Base-by-base conservation (phyloP, 2,888 invertebrate genomes). In the Boloria euphrosyne region DNA sequence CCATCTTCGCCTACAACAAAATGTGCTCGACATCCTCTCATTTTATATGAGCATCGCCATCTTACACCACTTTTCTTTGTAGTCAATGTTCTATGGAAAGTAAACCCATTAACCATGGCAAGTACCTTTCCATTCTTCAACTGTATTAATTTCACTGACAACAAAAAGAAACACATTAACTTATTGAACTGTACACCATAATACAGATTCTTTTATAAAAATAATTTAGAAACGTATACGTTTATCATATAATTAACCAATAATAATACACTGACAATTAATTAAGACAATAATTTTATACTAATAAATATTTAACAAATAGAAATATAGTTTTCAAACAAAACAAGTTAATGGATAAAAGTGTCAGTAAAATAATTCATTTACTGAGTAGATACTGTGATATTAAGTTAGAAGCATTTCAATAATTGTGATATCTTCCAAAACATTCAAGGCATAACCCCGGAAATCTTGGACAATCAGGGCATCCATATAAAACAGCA, bases 1-100 rank as follows among this genome's bases (percentile, higher is more conserved):
- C 43, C 43, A 52, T 70, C 60, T 31, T 71, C 71, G 16, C 71
- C 64, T 38, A 68, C 13, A 17, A 65, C 65, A 47, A 65, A 67
- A 38, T 68, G 55, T 7, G 68, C 72, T 0, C 55, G 65, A 50
- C 73, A 73, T 0, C 71, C 68, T 14, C 57, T 72, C 63, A 60
- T 67, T 50, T 72, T 69, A 38, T 65, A 58, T 2, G 73, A 74
- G 60, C 72, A 73, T n/a, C 62, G 47, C 71, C 71, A 73, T 47
- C 68, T 68, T 14, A 68, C 47, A 5, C 67, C 60, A 13, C 62
- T 60, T 14, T 52, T 71, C 38, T 57, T 62, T 43, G 49, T 67
- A n/a, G 63, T 43, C n/a, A 66, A 68, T 6, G 67, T 62, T 27
- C 66, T 63, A 44, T 73, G 73, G 51, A 68, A 73, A 0, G 73